A percentile compares a stretch with the other conserved stretches of the same genome.
Conservation (phyloP, 2,888 invertebrate species). For the Mongoloraphidia duomilia region DNA sequence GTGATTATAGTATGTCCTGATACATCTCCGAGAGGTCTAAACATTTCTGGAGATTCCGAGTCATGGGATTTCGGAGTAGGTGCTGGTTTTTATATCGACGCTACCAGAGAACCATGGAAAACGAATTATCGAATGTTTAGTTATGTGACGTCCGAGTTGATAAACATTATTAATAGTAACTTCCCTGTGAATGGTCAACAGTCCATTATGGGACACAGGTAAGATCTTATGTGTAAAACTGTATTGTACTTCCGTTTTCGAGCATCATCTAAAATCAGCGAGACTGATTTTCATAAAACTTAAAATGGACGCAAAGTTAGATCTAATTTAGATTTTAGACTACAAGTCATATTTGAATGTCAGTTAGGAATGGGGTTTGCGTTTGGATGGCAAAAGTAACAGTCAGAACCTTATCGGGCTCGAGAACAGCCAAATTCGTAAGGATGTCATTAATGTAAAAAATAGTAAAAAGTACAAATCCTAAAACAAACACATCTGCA, state of each 20-base stretch:
- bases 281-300: constrained; percentile 2
- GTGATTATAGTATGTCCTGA: constrained; percentile 87
- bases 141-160: constrained; percentile 81
- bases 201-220: constrained; percentile 74
- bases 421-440: too few relatives aligned
- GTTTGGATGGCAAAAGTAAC: too few relatives aligned
- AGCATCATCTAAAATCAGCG: too few relatives aligned
- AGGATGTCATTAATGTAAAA: too few relatives aligned
- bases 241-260: background rate
- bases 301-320: background rate
- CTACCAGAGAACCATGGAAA: constrained; percentile 81
- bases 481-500: too few relatives aligned
- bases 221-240: constrained; percentile 11
- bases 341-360: too few relatives aligned
- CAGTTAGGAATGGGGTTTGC: too few relatives aligned
- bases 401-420: too few relatives aligned
- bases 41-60: constrained; percentile 83
- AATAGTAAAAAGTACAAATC: too few relatives aligned
- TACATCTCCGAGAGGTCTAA: constrained; percentile 84
- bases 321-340: background rate
- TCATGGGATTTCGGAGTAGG: constrained; percentile 89
- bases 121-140: constrained; percentile 89
- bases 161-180: constrained; percentile 55
- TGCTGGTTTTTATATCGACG: constrained; percentile 93
- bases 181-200: constrained; percentile 51